Base-by-base conservation (phyloP, 2,888 invertebrate species). In the Dioctria rufipes region DNA sequence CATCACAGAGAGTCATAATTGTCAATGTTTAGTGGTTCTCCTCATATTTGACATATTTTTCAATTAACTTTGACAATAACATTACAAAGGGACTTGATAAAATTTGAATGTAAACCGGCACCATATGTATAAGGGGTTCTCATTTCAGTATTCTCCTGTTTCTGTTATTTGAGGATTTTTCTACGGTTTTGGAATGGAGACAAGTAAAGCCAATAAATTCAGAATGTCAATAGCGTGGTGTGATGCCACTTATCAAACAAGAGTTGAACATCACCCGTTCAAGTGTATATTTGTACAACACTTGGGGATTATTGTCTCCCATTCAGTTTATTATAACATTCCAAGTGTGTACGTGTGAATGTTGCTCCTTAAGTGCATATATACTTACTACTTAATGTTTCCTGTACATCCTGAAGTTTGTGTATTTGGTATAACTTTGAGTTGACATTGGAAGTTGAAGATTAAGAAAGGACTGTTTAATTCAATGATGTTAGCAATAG, bases 121-220 rank as follows among this genome's bases (percentile, higher is more conserved):
- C 51, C 25, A 25, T 25, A 25, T 25, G 25, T 25, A 51, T 25
- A 51, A 37, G 69, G 69, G 69, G 11, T 25, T 25, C 25, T 25
- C 25, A 40, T 11, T 51, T 9, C 69, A 25, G 51, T 39, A 13
- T 6, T 8, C 37, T 61, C 37, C 25, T 3, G 1, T 37, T 25
- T 9, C 13, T 13, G 37, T 11, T 9, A 69, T 51, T 69, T 69
- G 69, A 37, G 11, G 69, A 46, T 11, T 54, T 54, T 54, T 54
- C 11, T n/a, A 11, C 2, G 69, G 37, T 5, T 46, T 25, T 25
- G 25, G 25, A 25, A 25, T 25, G 9, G 37, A 51, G 25, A 49
- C 69, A 25, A 25, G 51, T 51, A 9, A 69, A 69, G 37, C 69
- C 69, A 69, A 69, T 69, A 69, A 69, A 67, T 67, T 43, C 49